Evolutionary conservation across 2,888 invertebrate species (phyloP).

Genomic region (Oligia latruncula): DNA sequence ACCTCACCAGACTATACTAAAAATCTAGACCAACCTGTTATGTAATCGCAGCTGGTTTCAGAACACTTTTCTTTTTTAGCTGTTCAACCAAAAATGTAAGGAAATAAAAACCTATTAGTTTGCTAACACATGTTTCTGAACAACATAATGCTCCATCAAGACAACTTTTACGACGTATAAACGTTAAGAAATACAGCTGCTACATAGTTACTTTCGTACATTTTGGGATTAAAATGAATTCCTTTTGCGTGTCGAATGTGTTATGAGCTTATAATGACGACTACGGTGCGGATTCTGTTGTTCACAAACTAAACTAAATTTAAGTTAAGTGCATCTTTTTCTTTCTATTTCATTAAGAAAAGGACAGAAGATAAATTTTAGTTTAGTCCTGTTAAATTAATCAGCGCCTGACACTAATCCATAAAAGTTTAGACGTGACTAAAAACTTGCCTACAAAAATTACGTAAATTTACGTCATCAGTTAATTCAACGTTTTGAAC

Average conservation of each 20-base stretch:
- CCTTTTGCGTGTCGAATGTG: background rate
- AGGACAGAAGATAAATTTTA: too few species aligned
- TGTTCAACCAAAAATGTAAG: background rate
- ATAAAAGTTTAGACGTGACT: too few species aligned
- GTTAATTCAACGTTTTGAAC: background rate
- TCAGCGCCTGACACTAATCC: too few species aligned
- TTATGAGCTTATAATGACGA: background rate
- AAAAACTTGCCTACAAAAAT: too few species aligned
- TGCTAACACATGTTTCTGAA: slow-evolving; percentile 11
- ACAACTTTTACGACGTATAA: slow-evolving; percentile 29
- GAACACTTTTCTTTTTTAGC: background rate
- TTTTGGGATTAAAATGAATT: slow-evolving; percentile 27
- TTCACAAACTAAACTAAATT: too few species aligned
- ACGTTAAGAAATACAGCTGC: slow-evolving; percentile 36
- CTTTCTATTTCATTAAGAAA: too few species aligned
- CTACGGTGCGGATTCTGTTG: too few species aligned
- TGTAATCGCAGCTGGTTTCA: background rate
- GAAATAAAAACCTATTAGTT: slow-evolving; percentile 20
- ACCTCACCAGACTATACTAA: too few species aligned
- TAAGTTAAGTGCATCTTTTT: too few species aligned
- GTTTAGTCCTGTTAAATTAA: too few species aligned
- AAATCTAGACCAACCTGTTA: background rate
- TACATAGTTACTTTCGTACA: background rate
- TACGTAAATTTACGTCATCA: too few species aligned
- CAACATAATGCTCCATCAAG: background rate